A percentile compares a stretch with the other conserved stretches of the same genome.
Conservation (phyloP, 2,888 invertebrate genomes). For the Drosophila stalkeri region DNA sequence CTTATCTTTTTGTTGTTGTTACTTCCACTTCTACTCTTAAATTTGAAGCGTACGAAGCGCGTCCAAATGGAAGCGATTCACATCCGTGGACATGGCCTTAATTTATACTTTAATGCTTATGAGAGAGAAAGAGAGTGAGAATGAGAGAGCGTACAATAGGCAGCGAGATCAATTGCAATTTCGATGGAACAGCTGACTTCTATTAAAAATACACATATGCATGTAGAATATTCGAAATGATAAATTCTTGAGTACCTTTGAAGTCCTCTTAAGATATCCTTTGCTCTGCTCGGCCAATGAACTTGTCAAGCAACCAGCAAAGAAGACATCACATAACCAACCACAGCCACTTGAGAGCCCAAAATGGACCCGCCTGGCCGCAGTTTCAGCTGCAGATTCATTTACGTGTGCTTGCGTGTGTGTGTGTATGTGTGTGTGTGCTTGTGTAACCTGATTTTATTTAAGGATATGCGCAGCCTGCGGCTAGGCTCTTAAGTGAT, state of each 20-base stretch:
- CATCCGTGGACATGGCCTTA: slow-evolving; percentile 59
- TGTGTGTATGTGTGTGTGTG: background rate
- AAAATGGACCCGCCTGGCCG: slow-evolving; percentile 39
- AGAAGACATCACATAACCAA: slow-evolving; percentile 49
- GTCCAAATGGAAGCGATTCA: slow-evolving; percentile 63
- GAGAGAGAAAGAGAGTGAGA: too few species aligned
- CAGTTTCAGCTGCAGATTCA: slow-evolving; percentile 34
- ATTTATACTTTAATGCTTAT: slow-evolving; percentile 25
- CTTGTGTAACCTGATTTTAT: slow-evolving; percentile 76
- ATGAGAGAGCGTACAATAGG: background rate
- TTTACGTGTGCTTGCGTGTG: background rate
- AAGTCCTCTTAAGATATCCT: slow-evolving; percentile 27
- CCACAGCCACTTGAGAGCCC: slow-evolving; percentile 62
- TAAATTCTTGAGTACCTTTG: background rate
- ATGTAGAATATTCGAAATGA: background rate
- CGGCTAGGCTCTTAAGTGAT: slow-evolving; percentile 76
- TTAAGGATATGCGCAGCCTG: slow-evolving; percentile 72
- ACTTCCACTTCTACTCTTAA: slow-evolving; percentile 26
- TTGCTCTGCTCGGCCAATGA: slow-evolving; percentile 63
- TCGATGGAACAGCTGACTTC: background rate
- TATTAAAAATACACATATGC: too few species aligned
- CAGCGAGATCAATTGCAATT: background rate
- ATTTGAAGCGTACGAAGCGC: slow-evolving; percentile 42
- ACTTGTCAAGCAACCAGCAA: slow-evolving; percentile 52
- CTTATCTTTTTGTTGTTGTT: slow-evolving; percentile 31